Conservation (phyloP, 2,888 invertebrate species). For the Mimumesa dahlbomi region DNA sequence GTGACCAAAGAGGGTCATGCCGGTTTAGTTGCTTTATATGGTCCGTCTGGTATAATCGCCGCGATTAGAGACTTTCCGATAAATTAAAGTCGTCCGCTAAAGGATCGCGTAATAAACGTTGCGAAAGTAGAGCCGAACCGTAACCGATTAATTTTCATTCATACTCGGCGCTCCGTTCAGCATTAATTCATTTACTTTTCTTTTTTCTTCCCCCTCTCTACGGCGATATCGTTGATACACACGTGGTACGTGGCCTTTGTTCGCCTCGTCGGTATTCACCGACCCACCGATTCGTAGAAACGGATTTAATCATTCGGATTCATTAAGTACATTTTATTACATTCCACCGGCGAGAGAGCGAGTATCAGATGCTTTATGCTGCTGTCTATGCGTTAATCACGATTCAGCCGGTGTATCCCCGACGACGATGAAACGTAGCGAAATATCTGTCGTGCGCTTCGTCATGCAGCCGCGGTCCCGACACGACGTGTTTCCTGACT, state of each 20-base stretch:
- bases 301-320: slow-evolving; percentile 2
- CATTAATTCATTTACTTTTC: not conserved
- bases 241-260: too few relatives aligned
- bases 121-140: slow-evolving; percentile 8
- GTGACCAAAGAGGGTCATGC: slow-evolving; percentile 28
- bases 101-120: slow-evolving; percentile 36
- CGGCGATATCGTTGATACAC: too few relatives aligned
- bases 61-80: slow-evolving; percentile 43
- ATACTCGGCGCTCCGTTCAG: not conserved
- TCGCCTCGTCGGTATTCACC: too few relatives aligned
- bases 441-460: slow-evolving; percentile 35
- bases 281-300: not conserved
- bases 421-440: slow-evolving; percentile 50
- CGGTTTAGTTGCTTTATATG: slow-evolving; percentile 38
- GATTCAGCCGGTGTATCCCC: slow-evolving; percentile 44
- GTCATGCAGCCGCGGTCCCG: slow-evolving; percentile 38
- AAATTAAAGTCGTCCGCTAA: slow-evolving; percentile 38
- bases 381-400: slow-evolving; percentile 31
- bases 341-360: not conserved
- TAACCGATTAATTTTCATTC: slow-evolving; percentile 33
- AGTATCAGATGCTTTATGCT: slow-evolving; percentile 3
- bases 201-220: not conserved
- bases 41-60: slow-evolving; percentile 39
- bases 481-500: slow-evolving; percentile 36
- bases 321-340: slow-evolving; percentile 3